These are phyloP conservation scores for Spea hammondii DNA, from an alignment of 2,797 vertebrate species.

Conservation along the genomic window DNA sequence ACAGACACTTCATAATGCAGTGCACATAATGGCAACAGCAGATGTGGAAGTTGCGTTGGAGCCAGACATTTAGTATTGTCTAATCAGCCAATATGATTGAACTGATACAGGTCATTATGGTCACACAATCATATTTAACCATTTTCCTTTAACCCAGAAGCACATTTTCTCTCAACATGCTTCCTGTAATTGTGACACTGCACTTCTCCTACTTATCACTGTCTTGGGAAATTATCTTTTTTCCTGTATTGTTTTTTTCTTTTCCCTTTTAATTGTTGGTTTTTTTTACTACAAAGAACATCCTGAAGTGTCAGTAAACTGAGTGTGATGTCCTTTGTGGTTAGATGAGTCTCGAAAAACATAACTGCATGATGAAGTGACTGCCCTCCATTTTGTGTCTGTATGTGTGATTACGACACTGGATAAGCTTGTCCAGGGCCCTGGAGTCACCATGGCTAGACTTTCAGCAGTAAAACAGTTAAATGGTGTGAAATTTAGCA, in stretches of 20 bases:
- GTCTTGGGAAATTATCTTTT: not conserved
- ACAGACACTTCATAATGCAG: constrained; percentile 41
- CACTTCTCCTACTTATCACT: not conserved
- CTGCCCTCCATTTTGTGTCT: not conserved
- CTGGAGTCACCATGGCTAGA: too few relatives aligned
- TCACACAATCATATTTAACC: constrained; percentile 30
- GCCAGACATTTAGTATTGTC: constrained; percentile 31
- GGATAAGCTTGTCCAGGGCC: not conserved
- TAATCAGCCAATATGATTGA: constrained; percentile 37
- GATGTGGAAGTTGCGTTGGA: constrained; percentile 28
- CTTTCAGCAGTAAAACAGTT: too few relatives aligned
- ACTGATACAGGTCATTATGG: constrained; percentile 28
- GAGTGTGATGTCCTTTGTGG: not conserved
- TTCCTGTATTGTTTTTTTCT: not conserved
- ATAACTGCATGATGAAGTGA: not conserved
- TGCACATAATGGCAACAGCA: constrained; percentile 29
- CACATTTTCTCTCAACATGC: not conserved
- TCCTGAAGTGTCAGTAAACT: not conserved
- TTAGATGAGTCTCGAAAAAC: not conserved
- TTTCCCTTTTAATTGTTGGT: not conserved
- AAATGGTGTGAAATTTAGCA: too few relatives aligned
- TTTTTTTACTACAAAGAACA: not conserved
- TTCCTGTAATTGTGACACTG: not conserved
- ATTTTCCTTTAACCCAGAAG: not conserved
- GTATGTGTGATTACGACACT: not conserved